Evolutionary conservation across 2,113 vertebrate species (phyloP).

Genomic region (Engystomops pustulosus): DNA sequence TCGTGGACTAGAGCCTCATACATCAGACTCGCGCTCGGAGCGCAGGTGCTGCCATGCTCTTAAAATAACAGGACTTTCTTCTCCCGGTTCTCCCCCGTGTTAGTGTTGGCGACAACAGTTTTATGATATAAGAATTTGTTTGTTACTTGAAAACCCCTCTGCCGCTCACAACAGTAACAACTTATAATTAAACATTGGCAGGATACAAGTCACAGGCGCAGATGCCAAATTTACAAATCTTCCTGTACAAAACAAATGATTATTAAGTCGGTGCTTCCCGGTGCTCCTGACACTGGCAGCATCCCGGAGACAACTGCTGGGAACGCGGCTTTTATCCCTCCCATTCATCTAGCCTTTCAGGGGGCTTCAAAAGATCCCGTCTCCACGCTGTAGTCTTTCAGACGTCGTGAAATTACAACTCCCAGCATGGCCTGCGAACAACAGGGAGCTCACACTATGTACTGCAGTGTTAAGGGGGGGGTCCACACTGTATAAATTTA

Average conservation of each 20-base stretch:
- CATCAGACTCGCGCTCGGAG: neutral
- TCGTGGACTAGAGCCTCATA: neutral
- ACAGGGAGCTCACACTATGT: neutral
- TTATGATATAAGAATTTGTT: conserved; percentile 44
- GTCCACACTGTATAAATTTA: too few relatives aligned
- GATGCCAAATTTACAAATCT: conserved; percentile 44
- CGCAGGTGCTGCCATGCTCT: neutral
- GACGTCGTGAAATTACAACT: neutral
- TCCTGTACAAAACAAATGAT: conserved; percentile 49
- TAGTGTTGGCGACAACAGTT: neutral
- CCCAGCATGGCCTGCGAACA: neutral
- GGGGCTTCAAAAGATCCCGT: too few relatives aligned
- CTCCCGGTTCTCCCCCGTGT: neutral
- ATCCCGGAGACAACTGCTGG: neutral
- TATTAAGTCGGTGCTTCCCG: conserved; percentile 4
- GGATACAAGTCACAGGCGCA: conserved; percentile 38
- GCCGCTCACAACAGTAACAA: conserved; percentile 24
- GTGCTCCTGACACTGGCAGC: neutral
- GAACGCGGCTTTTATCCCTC: neutral
- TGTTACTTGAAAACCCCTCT: conserved; percentile 46
- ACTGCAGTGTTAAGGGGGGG: neutral
- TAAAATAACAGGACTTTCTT: neutral
- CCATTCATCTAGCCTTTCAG: too few relatives aligned
- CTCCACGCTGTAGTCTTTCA: neutral
- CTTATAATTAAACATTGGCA: conserved; percentile 55